phyloP scores from a whole-genome alignment of 2,888 invertebrate genomes.

The Erebia aethiops region DNA sequence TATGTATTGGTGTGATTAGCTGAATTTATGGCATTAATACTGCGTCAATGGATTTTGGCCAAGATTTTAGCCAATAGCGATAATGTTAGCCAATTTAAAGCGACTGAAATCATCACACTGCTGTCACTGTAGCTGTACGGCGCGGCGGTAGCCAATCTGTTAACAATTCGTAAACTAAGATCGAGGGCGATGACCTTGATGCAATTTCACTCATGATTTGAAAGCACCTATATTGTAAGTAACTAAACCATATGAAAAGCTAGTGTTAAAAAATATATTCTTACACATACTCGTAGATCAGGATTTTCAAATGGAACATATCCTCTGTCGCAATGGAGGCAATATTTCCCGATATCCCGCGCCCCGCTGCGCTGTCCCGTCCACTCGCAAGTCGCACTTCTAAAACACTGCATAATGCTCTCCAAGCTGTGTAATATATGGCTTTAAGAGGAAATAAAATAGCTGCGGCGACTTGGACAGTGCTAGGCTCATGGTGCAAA shows the following conservation, averaged over 20 bases:
- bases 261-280: not conserved
- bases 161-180: too few relatives aligned
- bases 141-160: too few relatives aligned
- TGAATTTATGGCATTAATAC: too few relatives aligned
- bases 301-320: conserved; percentile 23
- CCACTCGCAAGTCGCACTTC: conserved; percentile 33
- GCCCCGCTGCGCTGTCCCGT: conserved; percentile 45
- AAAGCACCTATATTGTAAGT: not conserved
- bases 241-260: not conserved
- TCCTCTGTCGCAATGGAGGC: conserved; percentile 36
- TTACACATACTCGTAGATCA: not conserved
- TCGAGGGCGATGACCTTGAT: too few relatives aligned
- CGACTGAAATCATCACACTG: too few relatives aligned
- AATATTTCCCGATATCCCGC: conserved; percentile 50
- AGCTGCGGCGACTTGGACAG: not conserved
- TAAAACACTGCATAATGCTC: conserved; percentile 57
- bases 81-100: too few relatives aligned
- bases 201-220: too few relatives aligned
- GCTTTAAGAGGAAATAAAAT: conserved; percentile 1
- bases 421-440: conserved; percentile 2
- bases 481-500: not conserved
- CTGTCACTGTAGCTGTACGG: too few relatives aligned
- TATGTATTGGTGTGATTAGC: too few relatives aligned
- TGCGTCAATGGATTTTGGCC: too few relatives aligned
- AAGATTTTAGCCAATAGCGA: too few relatives aligned